Evolutionary conservation across 64 coral and sea anemone species (phyloP).

Genomic region (Montipora capricornis): DNA sequence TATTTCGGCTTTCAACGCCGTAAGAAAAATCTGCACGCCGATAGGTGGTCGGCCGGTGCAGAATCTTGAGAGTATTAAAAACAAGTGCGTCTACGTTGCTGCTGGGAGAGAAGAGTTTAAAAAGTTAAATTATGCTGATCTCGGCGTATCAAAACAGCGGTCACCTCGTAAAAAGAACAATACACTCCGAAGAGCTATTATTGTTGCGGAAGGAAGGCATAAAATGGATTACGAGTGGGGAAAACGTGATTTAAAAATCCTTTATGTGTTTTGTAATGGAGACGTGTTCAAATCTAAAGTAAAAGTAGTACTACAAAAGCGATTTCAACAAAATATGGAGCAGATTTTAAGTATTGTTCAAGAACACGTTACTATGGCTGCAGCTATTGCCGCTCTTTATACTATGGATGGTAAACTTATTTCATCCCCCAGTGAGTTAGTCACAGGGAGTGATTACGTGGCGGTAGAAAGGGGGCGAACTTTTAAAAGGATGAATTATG

Average conservation of each 20-base stretch:
- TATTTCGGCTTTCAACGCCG: constrained; percentile 65
- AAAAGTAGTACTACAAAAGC: constrained; percentile 76
- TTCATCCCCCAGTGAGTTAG: constrained; percentile 5
- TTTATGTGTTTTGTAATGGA: constrained; percentile 82
- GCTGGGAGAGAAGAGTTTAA: constrained; percentile 76
- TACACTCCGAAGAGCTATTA: background rate
- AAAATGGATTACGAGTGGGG: constrained; percentile 86
- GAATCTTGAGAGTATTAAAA: constrained; percentile 53
- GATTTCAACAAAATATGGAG: constrained; percentile 71
- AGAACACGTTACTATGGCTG: constrained; percentile 47
- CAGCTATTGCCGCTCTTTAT: constrained; percentile 61
- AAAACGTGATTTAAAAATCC: constrained; percentile 64
- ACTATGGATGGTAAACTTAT: constrained; percentile 57
- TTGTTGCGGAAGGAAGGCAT: constrained; percentile 35
- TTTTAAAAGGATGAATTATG: constrained; percentile 75
- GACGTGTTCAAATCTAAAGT: constrained; percentile 58
- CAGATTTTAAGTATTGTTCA: constrained; percentile 76
- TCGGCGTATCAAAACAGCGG: constrained; percentile 3
- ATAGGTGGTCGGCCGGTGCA: constrained; percentile 58
- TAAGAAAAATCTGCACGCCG: constrained; percentile 79
- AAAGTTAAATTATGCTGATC: constrained; percentile 75
- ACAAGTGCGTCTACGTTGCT: constrained; percentile 73
- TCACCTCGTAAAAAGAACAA: constrained; percentile 42
- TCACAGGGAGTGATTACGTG: constrained; percentile 64
- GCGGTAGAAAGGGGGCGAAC: constrained; percentile 80